Percentiles rank a stretch among this genome's conserved stretches.
These are phyloP conservation scores for Popillia japonica DNA, from an alignment of 1,140 invertebrate genomes.

Conservation along the genomic window DNA sequence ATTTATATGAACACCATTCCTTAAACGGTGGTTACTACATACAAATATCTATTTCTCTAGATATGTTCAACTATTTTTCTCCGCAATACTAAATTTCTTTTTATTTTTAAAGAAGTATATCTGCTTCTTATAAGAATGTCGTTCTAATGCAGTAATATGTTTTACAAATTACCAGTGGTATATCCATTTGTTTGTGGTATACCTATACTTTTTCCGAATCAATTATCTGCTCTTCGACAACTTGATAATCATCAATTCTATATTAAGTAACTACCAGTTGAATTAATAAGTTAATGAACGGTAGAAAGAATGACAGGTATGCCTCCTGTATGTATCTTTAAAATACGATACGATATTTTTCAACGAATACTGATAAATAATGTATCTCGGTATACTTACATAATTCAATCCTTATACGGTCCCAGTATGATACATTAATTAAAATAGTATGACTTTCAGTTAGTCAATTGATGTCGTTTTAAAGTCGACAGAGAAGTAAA, in stretches of 20 bases:
- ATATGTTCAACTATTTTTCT: no score
- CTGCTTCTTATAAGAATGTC: background rate
- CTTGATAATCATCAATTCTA: background rate
- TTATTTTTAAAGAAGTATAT: no score
- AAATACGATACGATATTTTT: background rate
- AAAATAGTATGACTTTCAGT: slow-evolving; percentile 14
- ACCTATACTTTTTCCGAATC: background rate
- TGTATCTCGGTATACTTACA: background rate
- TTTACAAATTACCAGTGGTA: background rate
- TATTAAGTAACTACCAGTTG: background rate
- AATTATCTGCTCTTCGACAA: no score
- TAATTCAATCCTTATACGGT: slow-evolving; percentile 1
- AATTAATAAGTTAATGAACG: slow-evolving; percentile 10
- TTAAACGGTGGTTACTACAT: no score
- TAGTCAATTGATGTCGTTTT: slow-evolving; percentile 8
- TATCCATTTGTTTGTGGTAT: background rate
- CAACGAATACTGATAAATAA: background rate
- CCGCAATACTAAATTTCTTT: background rate
- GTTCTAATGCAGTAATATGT: background rate
- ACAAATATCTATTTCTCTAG: no score
- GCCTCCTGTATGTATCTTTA: background rate
- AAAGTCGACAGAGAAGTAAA: background rate
- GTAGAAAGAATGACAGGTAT: background rate
- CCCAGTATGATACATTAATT: slow-evolving; percentile 15
- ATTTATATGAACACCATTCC: no score